Percentiles rank a stretch among this genome's conserved stretches.
phyloP scores from a whole-genome alignment of 1,140 invertebrate species.

The Acromyrmex heyeri region DNA sequence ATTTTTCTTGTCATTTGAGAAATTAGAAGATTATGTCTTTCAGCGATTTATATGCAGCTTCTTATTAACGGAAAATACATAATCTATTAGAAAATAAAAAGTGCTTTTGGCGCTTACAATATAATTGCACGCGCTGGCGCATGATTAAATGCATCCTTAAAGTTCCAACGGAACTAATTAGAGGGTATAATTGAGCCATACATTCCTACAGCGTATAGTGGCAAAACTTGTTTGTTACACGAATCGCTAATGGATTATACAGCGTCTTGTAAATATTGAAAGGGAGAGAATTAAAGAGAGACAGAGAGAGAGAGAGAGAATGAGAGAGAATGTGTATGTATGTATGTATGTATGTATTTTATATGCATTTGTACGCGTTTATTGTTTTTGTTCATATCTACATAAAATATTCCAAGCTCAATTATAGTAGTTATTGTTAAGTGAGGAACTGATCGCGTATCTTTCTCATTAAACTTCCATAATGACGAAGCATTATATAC shows the following conservation, averaged over 20 bases:
- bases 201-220: constrained; percentile 38
- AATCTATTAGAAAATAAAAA: constrained; percentile 15
- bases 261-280: constrained; percentile 6
- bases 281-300: not conserved
- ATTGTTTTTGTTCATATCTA: constrained; percentile 44
- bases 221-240: constrained; percentile 23
- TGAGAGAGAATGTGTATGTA: not conserved
- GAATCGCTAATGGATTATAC: constrained; percentile 19
- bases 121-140: constrained; percentile 30
- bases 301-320: not conserved
- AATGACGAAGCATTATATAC: constrained; percentile 15
- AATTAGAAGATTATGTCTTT: not conserved
- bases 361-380: not conserved
- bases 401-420: constrained; percentile 42
- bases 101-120: constrained; percentile 26
- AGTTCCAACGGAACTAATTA: constrained; percentile 57
- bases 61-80: not conserved
- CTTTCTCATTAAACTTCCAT: constrained; percentile 49
- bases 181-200: constrained; percentile 50
- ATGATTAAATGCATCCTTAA: constrained; percentile 61
- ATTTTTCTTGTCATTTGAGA: not conserved
- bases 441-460: constrained; percentile 9
- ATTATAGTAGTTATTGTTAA: constrained; percentile 10
- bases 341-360: not conserved
- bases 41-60: constrained; percentile 8